phyloP scores from a whole-genome alignment of 1,140 invertebrate species.

The Wiebesia pumilae region DNA sequence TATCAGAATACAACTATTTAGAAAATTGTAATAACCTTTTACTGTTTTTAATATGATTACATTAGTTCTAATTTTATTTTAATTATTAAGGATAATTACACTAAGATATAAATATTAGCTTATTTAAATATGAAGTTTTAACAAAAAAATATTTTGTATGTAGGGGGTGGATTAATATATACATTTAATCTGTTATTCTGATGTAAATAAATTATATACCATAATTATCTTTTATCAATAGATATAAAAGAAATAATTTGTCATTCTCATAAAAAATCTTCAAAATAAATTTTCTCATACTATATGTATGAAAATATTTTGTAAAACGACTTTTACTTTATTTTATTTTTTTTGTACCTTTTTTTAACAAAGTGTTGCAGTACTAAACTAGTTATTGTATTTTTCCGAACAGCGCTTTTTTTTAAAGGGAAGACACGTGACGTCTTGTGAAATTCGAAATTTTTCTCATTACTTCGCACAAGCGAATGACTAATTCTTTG shows the following conservation, averaged over 20 bases:
- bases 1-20: not conserved
- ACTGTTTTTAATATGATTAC: not conserved
- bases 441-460: constrained; percentile 52
- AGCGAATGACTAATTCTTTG: constrained; percentile 13
- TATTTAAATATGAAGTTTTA: too few relatives aligned
- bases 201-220: not conserved
- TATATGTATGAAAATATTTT: constrained; percentile 45
- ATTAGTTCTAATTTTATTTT: not conserved
- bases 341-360: constrained; percentile 43
- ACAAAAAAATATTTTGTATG: too few relatives aligned
- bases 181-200: too few relatives aligned
- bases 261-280: not conserved
- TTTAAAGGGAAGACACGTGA: constrained; percentile 54
- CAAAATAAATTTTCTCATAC: constrained; percentile 18
- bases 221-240: not conserved
- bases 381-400: constrained; percentile 56
- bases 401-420: constrained; percentile 46
- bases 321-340: constrained; percentile 39
- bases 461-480: constrained; percentile 16
- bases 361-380: constrained; percentile 48
- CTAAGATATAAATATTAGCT: too few relatives aligned
- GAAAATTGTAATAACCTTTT: not conserved
- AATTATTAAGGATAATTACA: not conserved
- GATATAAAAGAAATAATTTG: not conserved
- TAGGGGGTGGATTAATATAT: too few relatives aligned